Evolutionary conservation across 2,888 invertebrate species (phyloP), one percentile per base, ranked within the genome.

Genomic region (Eumerus sabulonum): DNA sequence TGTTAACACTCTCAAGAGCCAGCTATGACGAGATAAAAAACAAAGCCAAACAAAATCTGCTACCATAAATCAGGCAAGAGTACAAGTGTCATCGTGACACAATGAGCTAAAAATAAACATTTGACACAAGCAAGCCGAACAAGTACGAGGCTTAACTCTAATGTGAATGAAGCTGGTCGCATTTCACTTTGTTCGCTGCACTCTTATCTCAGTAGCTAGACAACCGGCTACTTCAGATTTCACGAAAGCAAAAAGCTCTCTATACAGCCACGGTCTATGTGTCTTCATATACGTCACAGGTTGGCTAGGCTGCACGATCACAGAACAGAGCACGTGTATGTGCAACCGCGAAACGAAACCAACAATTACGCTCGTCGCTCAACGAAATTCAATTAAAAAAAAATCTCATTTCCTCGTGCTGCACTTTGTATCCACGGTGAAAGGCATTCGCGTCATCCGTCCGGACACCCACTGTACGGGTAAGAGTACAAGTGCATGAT

Each of bases 361-460:
- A 13, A 53, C 60, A 45, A 47, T 59, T 48, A 63, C 16, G 48
- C 14, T 60, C 44, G 2, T 16, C 11, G 27, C 27, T 27, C n/a
- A n/a, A n/a, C n/a, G n/a, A 36, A 70, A 70, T 59, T 54, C 44
- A 76, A 76, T 76, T 76, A 54, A 44, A 36, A 19, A 40, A 40
- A 3, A 40, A 36, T 36, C n/a, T 27, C 13, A 12, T 35, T 12
- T 11, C 11, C 17, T 50, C 11, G 16, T 27, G 11, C 42, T 68
- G 27, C 18, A 40, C 1, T 36, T 53, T 59, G 57, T 59, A 4
- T 27, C 36, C 27, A 7, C 12, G 64, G 76, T 70, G 76, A 60
- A 66, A 60, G 42, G 54, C 48, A 56, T 62, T 36, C 18, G 27
- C 47, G 54, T 17, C 40, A 4, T 0, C n/a, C 19, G 45, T 44